Evolutionary conservation across 2,113 vertebrate species (phyloP).

Genomic region (Perccottus glenii): DNA sequence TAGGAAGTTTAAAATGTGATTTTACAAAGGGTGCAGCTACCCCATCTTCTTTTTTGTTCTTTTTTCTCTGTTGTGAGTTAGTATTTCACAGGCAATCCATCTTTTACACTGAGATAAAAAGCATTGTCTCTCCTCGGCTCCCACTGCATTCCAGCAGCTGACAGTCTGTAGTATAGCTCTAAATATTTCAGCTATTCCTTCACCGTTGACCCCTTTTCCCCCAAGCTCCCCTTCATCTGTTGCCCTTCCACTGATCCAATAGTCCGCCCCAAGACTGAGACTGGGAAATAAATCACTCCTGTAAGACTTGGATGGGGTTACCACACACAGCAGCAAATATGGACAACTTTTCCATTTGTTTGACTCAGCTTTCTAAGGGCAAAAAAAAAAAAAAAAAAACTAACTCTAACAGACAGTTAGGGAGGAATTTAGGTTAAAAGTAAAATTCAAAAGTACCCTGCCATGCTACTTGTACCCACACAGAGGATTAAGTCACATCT

Average conservation of each 20-base stretch:
- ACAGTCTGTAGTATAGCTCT: slow-evolving; percentile 44
- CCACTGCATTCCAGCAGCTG: slow-evolving; percentile 55
- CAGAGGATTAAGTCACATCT: slow-evolving; percentile 31
- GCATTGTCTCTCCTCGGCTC: slow-evolving; percentile 4
- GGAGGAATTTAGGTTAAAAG: neutral
- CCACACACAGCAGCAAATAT: slow-evolving; percentile 9
- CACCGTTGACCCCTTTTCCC: slow-evolving; percentile 25
- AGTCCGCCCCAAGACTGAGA: neutral
- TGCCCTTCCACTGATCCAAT: slow-evolving; percentile 2
- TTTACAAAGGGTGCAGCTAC: too few species aligned
- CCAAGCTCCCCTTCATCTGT: slow-evolving; percentile 26
- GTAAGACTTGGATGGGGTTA: neutral
- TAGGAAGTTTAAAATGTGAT: too few species aligned
- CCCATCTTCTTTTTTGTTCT: slow-evolving; percentile 1
- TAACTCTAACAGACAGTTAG: neutral
- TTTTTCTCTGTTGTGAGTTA: slow-evolving; percentile 3
- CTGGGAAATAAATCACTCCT: slow-evolving; percentile 39
- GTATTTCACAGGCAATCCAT: slow-evolving; percentile 2
- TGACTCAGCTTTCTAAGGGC: slow-evolving; percentile 3
- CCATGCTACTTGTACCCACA: slow-evolving; percentile 4
- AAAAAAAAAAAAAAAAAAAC: neutral
- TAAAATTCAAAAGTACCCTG: neutral
- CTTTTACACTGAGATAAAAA: slow-evolving; percentile 31
- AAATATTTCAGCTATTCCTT: slow-evolving; percentile 47
- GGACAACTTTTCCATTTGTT: neutral